Base-by-base conservation (phyloP, 2,797 vertebrate genomes). In the Hydrophis major region DNA sequence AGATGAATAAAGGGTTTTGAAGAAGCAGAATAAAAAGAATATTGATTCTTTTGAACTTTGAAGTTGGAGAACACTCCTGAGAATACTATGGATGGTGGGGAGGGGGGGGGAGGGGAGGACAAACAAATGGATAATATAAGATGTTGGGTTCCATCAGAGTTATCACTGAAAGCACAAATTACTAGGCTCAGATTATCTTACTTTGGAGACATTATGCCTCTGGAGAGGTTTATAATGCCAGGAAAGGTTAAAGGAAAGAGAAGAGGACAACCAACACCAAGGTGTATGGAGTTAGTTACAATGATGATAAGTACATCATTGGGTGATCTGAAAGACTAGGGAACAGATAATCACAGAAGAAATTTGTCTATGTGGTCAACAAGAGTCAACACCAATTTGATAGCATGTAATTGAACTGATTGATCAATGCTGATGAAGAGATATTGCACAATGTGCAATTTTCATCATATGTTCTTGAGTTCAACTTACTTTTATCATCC, bases 101-200 rank as follows among this genome's bases (percentile, higher is more conserved):
- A 1, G 25, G 27, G 25, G 4, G 25, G 61, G 2, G n/a, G 47
- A 3, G 47, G 4, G 0, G 4, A 4, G 0, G 4, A 83, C 74
- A 83, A 83, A 83, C 74, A 83, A 83, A 83, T 47, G 20, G 20
- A 12, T 47, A 10, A 25, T 83, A 83, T 12, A 83, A 11, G 1
- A 25, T 20, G 66, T 74, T 74, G 6, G 69, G 18, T 74, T 74
- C 6, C 69, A 20, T 37, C 74, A 83, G 74, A 83, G 20, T 83
- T 47, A 4, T 83, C 74, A 83, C 4, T 83, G 37, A 47, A 83
- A 37, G 37, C 37, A 83, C 20, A 47, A 83, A 83, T 25, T 4
- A 47, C 37, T 25, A 83, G 18, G 4, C 42, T 83, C 74, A 83
- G 20, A 22, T 78, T 20, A 25, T 83, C 10, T 25, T 83, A 47